These are phyloP conservation scores for Rhamnusium bicolor DNA, from an alignment of 2,888 invertebrate genomes.

Conservation along the genomic window DNA sequence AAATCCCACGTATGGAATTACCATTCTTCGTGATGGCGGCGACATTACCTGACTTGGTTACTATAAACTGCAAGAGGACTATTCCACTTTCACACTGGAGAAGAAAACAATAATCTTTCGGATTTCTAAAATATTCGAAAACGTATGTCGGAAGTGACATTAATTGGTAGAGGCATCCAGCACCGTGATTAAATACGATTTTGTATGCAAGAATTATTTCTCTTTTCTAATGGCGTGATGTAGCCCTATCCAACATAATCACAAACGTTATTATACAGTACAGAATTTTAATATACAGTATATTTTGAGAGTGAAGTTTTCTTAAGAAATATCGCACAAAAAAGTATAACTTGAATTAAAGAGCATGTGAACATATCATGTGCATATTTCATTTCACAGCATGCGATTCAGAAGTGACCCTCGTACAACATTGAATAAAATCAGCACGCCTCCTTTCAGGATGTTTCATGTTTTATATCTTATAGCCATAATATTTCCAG, in stretches of 20 bases:
- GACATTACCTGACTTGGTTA: too few species aligned
- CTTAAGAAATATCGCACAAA: too few species aligned
- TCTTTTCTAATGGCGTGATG: neutral
- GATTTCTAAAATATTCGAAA: too few species aligned
- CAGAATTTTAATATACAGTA: neutral
- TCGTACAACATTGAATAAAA: neutral
- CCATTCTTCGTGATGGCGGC: too few species aligned
- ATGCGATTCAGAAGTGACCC: neutral
- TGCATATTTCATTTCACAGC: neutral
- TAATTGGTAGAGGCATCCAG: neutral
- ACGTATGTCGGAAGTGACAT: neutral
- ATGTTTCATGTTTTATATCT: neutral
- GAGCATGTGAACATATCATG: neutral
- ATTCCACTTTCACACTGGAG: too few species aligned
- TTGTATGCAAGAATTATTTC: neutral
- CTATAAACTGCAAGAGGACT: too few species aligned
- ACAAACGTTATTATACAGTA: neutral
- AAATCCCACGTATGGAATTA: too few species aligned
- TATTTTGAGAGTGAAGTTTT: neutral
- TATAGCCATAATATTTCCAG: neutral
- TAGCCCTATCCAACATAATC: neutral
- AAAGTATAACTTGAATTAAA: neutral
- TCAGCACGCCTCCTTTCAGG: neutral
- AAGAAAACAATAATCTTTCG: too few species aligned
- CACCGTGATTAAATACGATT: neutral